Percentiles rank a stretch among this genome's conserved stretches.
Conservation (phyloP, 2,113 vertebrate genomes). For the Synchiropus splendidus region DNA sequence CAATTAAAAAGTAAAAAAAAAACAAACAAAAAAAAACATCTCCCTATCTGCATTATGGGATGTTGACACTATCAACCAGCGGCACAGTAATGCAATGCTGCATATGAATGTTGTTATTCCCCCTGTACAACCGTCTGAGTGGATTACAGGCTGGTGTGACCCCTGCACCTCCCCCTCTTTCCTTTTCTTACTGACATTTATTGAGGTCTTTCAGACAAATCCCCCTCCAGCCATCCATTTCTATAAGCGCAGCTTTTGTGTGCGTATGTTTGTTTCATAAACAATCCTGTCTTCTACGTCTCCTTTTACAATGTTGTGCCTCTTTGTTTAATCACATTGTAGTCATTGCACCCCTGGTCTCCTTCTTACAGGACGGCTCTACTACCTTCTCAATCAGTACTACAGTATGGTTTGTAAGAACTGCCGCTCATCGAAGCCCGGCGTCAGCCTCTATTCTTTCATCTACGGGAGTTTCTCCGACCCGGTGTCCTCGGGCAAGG, state of each 20-base stretch:
- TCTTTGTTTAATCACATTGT: conserved; percentile 17
- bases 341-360: background rate
- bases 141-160: conserved; percentile 51
- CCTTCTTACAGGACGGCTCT: conserved; percentile 73
- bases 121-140: conserved; percentile 38
- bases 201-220: conserved; percentile 66
- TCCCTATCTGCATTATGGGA: conserved; percentile 34
- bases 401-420: conserved; percentile 78
- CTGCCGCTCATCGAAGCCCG: conserved; percentile 72
- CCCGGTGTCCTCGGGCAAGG: conserved; percentile 21
- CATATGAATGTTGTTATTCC: too few relatives aligned
- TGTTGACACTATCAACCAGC: too few relatives aligned
- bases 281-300: conserved; percentile 9
- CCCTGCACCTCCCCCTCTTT: conserved; percentile 33
- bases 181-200: conserved; percentile 64
- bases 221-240: conserved; percentile 62
- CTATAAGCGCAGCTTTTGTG: conserved; percentile 45
- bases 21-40: conserved; percentile 27
- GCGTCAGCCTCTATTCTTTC: conserved; percentile 81
- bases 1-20: too few relatives aligned
- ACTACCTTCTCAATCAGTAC: conserved; percentile 77
- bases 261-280: background rate
- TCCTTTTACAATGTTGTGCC: conserved; percentile 8
- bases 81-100: too few relatives aligned
- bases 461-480: conserved; percentile 69